Evolutionary conservation across 2,888 invertebrate species (phyloP).

Genomic region (Zelleria hepariella): DNA sequence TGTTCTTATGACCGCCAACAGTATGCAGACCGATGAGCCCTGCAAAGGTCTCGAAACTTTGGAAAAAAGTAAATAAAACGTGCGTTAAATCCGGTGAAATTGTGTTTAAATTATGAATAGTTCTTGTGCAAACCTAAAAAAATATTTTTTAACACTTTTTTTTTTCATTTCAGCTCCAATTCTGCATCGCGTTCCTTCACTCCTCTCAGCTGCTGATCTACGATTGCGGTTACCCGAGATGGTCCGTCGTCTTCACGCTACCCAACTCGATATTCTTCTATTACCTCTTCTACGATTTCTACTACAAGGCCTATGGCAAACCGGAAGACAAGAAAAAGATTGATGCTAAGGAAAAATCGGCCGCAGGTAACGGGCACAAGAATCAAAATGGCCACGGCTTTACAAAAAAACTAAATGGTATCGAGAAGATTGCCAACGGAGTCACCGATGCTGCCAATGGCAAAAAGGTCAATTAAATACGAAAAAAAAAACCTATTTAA

Average conservation of each 20-base stretch:
- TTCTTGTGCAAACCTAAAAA: no score
- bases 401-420: background rate
- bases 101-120: no score
- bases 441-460: background rate
- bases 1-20: no score
- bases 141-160: background rate
- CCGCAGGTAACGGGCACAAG: constrained; percentile 24
- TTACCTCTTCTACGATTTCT: constrained; percentile 92
- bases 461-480: background rate
- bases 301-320: constrained; percentile 80
- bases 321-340: constrained; percentile 35
- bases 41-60: no score
- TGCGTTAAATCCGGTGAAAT: no score
- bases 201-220: constrained; percentile 87
- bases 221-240: constrained; percentile 91
- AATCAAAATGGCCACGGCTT: constrained; percentile 21
- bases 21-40: no score
- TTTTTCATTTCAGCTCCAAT: constrained; percentile 81
- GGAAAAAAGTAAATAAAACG: no score
- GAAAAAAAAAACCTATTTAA: background rate
- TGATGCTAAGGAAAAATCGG: constrained; percentile 15
- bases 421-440: background rate
- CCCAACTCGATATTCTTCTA: constrained; percentile 95
- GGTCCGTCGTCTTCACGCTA: constrained; percentile 85
- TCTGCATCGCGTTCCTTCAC: constrained; percentile 89